These are phyloP conservation scores for Zaprionus camerounensis DNA, from an alignment of 1,140 invertebrate genomes.

Conservation along the genomic window DNA sequence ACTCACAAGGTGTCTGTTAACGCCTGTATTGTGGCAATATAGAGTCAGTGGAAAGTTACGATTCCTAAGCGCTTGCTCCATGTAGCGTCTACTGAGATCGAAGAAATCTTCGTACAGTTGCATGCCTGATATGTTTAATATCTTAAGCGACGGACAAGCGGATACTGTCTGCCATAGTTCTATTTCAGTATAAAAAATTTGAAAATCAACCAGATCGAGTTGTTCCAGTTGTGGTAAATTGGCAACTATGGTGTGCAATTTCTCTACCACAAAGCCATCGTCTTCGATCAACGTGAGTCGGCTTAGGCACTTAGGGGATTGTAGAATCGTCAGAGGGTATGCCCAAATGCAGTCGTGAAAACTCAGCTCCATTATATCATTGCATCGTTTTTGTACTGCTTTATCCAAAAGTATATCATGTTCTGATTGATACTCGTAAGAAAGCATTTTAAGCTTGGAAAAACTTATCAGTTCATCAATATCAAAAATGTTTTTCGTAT, in stretches of 20 bases:
- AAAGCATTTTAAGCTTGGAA: neutral
- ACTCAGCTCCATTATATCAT: neutral
- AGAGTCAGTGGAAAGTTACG: constrained; percentile 4
- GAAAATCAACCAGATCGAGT: constrained; percentile 12
- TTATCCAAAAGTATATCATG: neutral
- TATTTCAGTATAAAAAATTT: constrained; percentile 2
- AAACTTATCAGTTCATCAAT: neutral
- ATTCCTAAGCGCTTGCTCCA: neutral
- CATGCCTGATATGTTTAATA: constrained; percentile 24
- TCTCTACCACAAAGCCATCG: neutral
- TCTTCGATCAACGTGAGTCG: neutral
- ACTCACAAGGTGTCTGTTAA: neutral
- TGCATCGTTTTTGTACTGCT: neutral
- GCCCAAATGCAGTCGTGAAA: neutral
- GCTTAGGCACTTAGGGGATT: neutral
- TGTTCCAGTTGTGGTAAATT: neutral
- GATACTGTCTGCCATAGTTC: constrained; percentile 21
- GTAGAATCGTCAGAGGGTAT: neutral
- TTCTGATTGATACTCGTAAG: neutral
- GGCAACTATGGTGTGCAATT: neutral
- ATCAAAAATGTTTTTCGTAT: neutral
- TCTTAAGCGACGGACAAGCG: neutral
- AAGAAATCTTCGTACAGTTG: constrained; percentile 13
- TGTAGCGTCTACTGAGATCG: neutral
- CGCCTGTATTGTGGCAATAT: constrained; percentile 6